Conservation (phyloP, 2,888 invertebrate species). For the Alcis repandata region DNA sequence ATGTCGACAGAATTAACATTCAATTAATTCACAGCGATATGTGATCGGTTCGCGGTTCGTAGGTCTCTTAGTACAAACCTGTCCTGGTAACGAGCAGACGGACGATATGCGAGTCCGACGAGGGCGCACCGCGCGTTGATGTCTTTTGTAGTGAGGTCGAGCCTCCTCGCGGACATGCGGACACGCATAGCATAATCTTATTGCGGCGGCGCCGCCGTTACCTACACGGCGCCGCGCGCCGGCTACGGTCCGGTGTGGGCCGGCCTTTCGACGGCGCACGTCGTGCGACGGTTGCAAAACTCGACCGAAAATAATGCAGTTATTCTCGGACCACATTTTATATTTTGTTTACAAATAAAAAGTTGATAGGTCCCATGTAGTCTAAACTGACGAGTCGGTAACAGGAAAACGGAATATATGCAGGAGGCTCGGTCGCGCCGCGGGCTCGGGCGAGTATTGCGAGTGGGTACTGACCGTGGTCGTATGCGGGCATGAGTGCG, state of each 20-base stretch:
- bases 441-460: slow-evolving; percentile 9
- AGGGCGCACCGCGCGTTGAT: slow-evolving; percentile 6
- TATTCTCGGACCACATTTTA: slow-evolving; percentile 11
- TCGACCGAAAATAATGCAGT: neutral
- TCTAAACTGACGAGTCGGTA: too few species aligned
- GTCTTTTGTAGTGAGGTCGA: neutral
- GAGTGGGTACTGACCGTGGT: slow-evolving; percentile 20
- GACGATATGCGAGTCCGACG: neutral
- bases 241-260: neutral
- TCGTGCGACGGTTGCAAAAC: neutral
- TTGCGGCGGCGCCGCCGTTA: neutral
- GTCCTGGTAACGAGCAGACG: neutral
- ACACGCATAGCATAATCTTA: neutral
- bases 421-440: neutral
- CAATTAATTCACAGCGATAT: neutral
- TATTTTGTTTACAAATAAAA: neutral
- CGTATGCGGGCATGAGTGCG: slow-evolving; percentile 25
- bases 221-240: too few species aligned
- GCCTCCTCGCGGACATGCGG: neutral
- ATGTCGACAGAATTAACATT: neutral
- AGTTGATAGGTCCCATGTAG: neutral
- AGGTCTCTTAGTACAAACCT: neutral
- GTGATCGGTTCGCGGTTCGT: neutral
- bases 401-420: neutral
- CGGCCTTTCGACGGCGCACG: too few species aligned